These are phyloP conservation scores for Ramphastos sulfuratus DNA, from an alignment of 2,113 vertebrate species.

Conservation along the genomic window DNA sequence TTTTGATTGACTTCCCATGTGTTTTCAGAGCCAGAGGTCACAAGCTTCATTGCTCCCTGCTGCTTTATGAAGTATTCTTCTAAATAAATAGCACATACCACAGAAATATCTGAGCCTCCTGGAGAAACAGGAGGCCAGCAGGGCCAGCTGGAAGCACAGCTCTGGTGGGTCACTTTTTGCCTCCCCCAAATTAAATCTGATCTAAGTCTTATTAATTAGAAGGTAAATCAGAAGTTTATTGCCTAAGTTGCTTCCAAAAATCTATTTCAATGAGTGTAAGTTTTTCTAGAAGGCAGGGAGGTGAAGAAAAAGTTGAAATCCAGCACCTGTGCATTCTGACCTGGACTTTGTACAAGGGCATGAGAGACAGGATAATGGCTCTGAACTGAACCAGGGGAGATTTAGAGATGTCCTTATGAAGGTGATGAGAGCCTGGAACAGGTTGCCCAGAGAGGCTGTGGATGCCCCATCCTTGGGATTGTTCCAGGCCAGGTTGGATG, in stretches of 20 bases:
- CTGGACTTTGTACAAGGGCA: no score
- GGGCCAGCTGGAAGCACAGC: background rate
- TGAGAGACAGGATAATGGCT: no score
- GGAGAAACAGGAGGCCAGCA: background rate
- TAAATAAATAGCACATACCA: slow-evolving; percentile 26
- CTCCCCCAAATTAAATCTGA: accelerated
- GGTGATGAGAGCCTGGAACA: no score
- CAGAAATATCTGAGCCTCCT: background rate
- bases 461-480: no score
- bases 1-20: background rate
- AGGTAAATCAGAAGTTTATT: background rate
- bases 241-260: background rate
- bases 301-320: background rate
- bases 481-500: no score
- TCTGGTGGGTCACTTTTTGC: background rate
- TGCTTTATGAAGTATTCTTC: background rate
- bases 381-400: no score
- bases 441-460: no score
- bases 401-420: no score
- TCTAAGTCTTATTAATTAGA: background rate
- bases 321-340: background rate
- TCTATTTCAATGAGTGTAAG: background rate
- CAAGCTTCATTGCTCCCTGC: background rate
- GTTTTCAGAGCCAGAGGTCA: slow-evolving; percentile 12
- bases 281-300: background rate